These are phyloP conservation scores for Phyllostomus discolor DNA, from an alignment of 2,113 vertebrate species.

Conservation along the genomic window DNA sequence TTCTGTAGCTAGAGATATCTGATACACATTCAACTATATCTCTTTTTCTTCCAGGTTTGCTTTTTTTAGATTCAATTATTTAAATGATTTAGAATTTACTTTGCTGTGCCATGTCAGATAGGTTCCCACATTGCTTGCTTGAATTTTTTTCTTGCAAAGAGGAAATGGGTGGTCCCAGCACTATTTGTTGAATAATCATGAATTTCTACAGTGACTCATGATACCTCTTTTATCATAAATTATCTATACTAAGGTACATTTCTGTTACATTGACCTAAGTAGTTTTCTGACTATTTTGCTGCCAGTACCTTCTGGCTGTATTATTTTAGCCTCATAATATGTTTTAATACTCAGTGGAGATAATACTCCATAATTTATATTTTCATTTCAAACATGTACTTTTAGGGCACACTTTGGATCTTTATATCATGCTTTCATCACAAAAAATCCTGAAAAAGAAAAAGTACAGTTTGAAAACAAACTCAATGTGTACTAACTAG, in stretches of 20 bases:
- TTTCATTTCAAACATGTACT: slow-evolving; percentile 17
- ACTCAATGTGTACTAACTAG: not conserved
- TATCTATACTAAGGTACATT: not conserved
- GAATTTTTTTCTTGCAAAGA: not conserved
- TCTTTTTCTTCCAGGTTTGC: not conserved
- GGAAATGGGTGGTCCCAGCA: not conserved
- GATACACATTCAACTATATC: not conserved
- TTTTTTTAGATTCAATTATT: not conserved
- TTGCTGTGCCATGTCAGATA: not conserved
- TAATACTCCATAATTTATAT: not conserved
- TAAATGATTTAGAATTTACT: slow-evolving; percentile 6
- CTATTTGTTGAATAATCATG: slow-evolving; percentile 20
- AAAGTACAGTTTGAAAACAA: not conserved
- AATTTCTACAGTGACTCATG: not conserved
- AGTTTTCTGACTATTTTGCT: slow-evolving; percentile 27
- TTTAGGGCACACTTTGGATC: not conserved
- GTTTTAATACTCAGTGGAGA: not conserved
- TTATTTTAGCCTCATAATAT: not conserved
- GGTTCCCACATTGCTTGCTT: not conserved
- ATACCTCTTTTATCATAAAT: not conserved
- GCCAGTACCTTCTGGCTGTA: not conserved
- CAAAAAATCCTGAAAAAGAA: not conserved
- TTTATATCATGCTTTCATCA: not conserved
- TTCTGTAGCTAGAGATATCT: not conserved
- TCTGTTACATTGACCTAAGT: not conserved